Evolutionary conservation across 2,797 vertebrate species (phyloP).

Genomic region (Enteromius mattozi): DNA sequence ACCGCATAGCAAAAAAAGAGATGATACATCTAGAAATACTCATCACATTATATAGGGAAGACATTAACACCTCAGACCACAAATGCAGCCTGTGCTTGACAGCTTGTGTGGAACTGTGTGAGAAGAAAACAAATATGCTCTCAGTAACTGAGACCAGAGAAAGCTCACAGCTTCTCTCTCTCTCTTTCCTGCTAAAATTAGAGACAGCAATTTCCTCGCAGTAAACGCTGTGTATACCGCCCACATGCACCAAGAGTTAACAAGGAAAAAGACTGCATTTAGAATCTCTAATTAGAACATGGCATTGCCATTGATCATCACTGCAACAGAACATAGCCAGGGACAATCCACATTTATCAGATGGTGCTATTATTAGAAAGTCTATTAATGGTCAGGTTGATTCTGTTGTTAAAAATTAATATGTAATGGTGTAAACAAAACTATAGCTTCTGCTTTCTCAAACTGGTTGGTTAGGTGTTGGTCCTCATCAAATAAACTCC

Average conservation of each 20-base stretch:
- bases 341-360: constrained; percentile 60
- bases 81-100: constrained; percentile 61
- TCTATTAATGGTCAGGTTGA: constrained; percentile 61
- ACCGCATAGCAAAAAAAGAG: constrained; percentile 37
- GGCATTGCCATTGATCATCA: constrained; percentile 72
- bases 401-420: constrained; percentile 48
- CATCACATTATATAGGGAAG: constrained; percentile 20
- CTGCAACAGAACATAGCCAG: constrained; percentile 63
- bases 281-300: constrained; percentile 78
- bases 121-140: constrained; percentile 75
- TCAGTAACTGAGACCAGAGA: constrained; percentile 66
- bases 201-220: constrained; percentile 79
- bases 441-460: constrained; percentile 19
- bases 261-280: constrained; percentile 77
- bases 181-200: constrained; percentile 75
- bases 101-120: constrained; percentile 57
- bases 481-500: constrained; percentile 31
- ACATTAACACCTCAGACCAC: constrained; percentile 62
- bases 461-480: constrained; percentile 30
- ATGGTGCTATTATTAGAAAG: constrained; percentile 60
- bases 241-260: constrained; percentile 77
- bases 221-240: constrained; percentile 74
- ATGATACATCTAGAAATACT: constrained; percentile 11
- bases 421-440: constrained; percentile 43
- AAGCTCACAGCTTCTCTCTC: constrained; percentile 72